Base-by-base conservation (phyloP, 2,888 invertebrate genomes). In the Rhingia rostrata region DNA sequence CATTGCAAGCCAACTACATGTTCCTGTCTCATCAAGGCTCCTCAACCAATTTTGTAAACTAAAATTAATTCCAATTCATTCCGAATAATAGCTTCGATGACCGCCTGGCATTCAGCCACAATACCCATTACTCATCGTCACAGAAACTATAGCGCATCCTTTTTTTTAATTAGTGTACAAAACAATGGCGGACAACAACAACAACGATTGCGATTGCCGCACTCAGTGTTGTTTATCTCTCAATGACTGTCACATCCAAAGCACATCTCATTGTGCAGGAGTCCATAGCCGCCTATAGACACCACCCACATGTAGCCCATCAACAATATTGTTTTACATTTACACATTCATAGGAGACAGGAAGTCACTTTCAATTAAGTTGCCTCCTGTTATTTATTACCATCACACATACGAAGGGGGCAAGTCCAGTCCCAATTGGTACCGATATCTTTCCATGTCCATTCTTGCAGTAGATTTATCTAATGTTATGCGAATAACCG, bases 331-430 rank as follows among this genome's bases (percentile, higher is more conserved):
- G 51, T 32, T 37, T 43, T 14, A 72, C 43, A 51, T 70, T 41
- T 49, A 51, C 51, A 32, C 63, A 63, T 70, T 70, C 56, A 43
- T 58, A 56, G 45, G 58, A 78, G 54, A 49, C 64, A 63, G 78
- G 70, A 70, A 56, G 58, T 70, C 41, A 70, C 56, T 64, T 72
- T 78, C 78, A 78, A 78, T 78, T 78, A 78, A 64, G 64, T 72
- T 78, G 78, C 70, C 70, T 70, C 43, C 70, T 78, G 70, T 78
- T 72, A 64, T 78, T 78, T 78, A 78, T 72, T 39, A 39, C 37
- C 37, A 39, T 45, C 67, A 45, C 61, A 51, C 56, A 54, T 30
- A 53, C n/a, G 12, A 47, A 33, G 33, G n/a, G 33, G 51, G 12
- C 5, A 7, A 54, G 54, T 56, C 45, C 49, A 63, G 39, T 45